A percentile compares a stretch with the other conserved stretches of the same genome.
phyloP scores from a whole-genome alignment of 2,797 vertebrate genomes.

The Takifugu rubripes region DNA sequence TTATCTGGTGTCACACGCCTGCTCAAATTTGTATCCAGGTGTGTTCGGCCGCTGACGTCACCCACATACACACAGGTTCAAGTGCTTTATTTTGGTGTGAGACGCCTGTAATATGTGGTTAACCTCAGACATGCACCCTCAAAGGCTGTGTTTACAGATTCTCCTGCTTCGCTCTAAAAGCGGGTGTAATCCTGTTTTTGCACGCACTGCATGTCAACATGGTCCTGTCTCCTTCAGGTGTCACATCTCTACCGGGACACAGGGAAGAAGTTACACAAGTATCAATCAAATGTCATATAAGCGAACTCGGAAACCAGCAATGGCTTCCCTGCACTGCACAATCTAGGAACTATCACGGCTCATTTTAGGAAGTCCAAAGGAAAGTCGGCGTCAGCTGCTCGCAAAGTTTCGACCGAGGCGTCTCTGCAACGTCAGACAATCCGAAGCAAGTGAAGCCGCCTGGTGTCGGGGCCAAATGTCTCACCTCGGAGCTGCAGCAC shows the following conservation, averaged over 20 bases:
- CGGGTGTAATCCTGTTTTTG: background rate
- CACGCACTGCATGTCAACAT: background rate
- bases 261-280: too few relatives aligned
- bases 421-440: background rate
- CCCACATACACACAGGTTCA: background rate
- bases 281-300: too few relatives aligned
- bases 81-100: background rate
- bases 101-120: background rate
- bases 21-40: too few relatives aligned
- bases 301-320: too few relatives aligned
- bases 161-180: conserved; percentile 1
- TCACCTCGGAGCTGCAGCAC: conserved; percentile 2
- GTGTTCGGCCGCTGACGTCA: too few relatives aligned
- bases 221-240: background rate
- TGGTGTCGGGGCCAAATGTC: background rate
- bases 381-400: background rate
- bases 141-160: conserved; percentile 2
- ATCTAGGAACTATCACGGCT: background rate
- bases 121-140: conserved; percentile 7
- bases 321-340: too few relatives aligned
- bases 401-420: background rate
- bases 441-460: conserved; percentile 20
- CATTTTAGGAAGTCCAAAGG: background rate
- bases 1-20: background rate
- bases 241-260: too few relatives aligned